Conservation (phyloP, 2,113 vertebrate species). For the Pygoscelis antarcticus region DNA sequence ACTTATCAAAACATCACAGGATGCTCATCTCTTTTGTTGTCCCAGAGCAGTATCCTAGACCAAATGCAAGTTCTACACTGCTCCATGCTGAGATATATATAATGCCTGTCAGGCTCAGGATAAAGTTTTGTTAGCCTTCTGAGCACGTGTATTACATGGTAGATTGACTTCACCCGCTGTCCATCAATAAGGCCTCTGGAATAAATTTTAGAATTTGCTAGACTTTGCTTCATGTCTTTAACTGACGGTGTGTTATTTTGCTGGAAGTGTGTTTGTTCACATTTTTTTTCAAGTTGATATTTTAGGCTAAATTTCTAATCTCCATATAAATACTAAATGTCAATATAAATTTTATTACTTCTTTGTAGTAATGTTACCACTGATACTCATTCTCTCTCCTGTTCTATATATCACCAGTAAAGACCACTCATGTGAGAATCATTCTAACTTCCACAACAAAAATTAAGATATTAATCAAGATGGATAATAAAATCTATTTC, state of each 20-base stretch:
- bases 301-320: not conserved
- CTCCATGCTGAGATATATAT: not conserved
- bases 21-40: not conserved
- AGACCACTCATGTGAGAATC: not conserved
- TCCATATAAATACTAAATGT: not conserved
- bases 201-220: not conserved
- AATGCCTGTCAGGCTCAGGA: not conserved
- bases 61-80: not conserved
- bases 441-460: not conserved
- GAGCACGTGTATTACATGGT: not conserved
- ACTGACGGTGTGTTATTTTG: not conserved
- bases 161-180: not conserved
- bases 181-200: not conserved
- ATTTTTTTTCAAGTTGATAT: not conserved
- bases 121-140: not conserved
- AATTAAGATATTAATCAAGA: constrained; percentile 12
- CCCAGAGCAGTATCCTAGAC: not conserved
- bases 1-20: not conserved
- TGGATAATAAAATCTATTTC: not conserved
- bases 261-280: not conserved
- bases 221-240: not conserved
- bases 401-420: not conserved
- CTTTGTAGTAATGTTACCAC: not conserved
- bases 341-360: not conserved
- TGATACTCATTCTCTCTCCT: not conserved